Base-by-base conservation (phyloP, 2,797 vertebrate species). In the Eulemur albifrons region DNA sequence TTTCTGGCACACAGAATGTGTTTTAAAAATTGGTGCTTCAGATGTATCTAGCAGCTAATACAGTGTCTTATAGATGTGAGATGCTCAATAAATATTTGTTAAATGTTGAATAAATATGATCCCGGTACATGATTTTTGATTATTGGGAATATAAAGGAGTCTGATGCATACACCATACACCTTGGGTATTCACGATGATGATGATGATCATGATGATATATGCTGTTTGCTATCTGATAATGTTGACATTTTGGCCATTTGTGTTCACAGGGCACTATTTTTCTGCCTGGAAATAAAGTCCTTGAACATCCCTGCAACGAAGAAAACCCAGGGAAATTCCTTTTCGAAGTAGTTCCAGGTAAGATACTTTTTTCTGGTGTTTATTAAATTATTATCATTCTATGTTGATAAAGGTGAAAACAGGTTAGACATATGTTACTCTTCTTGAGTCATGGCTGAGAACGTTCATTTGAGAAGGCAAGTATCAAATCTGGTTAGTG, bases 281-380 rank as follows among this genome's bases (percentile, higher is more conserved):
- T 98, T 96, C 98, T 99, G 97, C 99, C 99, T 96, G 99, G 99
- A 98, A 99, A 99, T 99, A 99, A 99, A 99, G 99, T 99, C 61
- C 98, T 99, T 45, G 99, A 99, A 88, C 99, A 99, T 98, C 98
- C 99, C 25, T 99, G 98, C 98, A 99, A 98, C 97, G 99, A 99
- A 61, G 99, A 99, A 93, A 99, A 99, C 83, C 99, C 99, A 40
- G 99, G 99, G 35, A 99, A 99, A 98, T 99, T 99, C 98, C 99
- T 99, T 97, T 99, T 99, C 97, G 99, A 99, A 99, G 99, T 99
- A 97, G 97, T 99, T 99, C 99, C 99, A 99, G 99, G 99, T 99
- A 99, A 96, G 98, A 88, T 91, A 75, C 9, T 89, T 98, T 96
- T 59, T 95, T 81, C 23, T 83, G 15, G 13, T 59, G 57, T 96